Evolutionary conservation across 2,888 invertebrate genomes (phyloP).

Genomic region (Xestia sexstrigata): DNA sequence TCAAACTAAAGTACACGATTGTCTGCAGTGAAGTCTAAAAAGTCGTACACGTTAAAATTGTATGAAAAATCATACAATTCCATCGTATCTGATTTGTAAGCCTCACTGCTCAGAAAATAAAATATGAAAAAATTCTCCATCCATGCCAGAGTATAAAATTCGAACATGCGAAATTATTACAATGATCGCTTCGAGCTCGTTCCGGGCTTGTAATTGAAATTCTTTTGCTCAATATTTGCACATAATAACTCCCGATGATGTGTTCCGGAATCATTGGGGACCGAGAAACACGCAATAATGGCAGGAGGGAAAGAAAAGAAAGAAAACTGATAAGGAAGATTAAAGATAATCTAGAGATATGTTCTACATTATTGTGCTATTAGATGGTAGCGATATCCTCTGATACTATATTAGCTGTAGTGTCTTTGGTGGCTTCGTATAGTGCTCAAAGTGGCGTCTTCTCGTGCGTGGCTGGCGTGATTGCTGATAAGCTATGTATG

Average conservation of each 20-base stretch:
- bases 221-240: conserved; percentile 57
- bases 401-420: neutral
- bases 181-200: conserved; percentile 36
- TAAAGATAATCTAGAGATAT: conserved; percentile 37
- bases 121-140: conserved; percentile 32
- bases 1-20: neutral
- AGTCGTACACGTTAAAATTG: neutral
- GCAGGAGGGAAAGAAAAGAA: conserved; percentile 22
- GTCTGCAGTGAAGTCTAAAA: neutral
- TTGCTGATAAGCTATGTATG: neutral
- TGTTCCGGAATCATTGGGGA: conserved; percentile 53
- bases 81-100: neutral
- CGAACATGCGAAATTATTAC: conserved; percentile 48
- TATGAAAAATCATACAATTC: conserved; percentile 2
- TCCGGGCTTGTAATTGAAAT: conserved; percentile 53
- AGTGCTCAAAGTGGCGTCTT: neutral
- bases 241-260: conserved; percentile 52
- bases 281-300: conserved; percentile 48
- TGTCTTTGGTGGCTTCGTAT: neutral
- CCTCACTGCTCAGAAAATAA: conserved; percentile 10
- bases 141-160: conserved; percentile 33
- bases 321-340: conserved; percentile 19
- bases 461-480: neutral
- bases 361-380: conserved; percentile 17
- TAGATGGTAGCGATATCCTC: neutral